A percentile compares a stretch with the other conserved stretches of the same genome.
phyloP scores from a whole-genome alignment of 2,797 vertebrate genomes.

The Chaunax sp. region DNA sequence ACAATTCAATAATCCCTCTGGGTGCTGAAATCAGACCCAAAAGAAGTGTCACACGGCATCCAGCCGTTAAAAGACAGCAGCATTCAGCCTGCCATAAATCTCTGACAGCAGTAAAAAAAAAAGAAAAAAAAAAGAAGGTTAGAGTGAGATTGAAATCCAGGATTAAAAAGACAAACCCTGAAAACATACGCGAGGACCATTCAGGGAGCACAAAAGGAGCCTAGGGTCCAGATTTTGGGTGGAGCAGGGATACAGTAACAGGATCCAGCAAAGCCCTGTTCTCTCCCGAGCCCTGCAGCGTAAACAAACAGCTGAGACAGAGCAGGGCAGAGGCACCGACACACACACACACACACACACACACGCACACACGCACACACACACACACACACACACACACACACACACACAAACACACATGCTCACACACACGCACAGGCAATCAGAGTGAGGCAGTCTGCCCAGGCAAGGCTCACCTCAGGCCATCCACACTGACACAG shows the following conservation, averaged over 20 bases:
- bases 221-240: slow-evolving; percentile 69
- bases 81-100: slow-evolving; percentile 83
- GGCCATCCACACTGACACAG: slow-evolving; percentile 69
- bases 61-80: slow-evolving; percentile 82
- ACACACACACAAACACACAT: slow-evolving; percentile 25
- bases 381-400: slow-evolving; percentile 44
- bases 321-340: slow-evolving; percentile 54
- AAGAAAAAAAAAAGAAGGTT: slow-evolving; percentile 85
- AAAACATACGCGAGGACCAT: slow-evolving; percentile 35
- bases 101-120: slow-evolving; percentile 85
- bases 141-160: slow-evolving; percentile 80
- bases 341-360: slow-evolving; percentile 38
- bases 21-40: slow-evolving; percentile 89
- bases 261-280: slow-evolving; percentile 73
- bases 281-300: slow-evolving; percentile 74
- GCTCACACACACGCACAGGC: slow-evolving; percentile 39
- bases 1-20: slow-evolving; percentile 87
- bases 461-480: slow-evolving; percentile 71
- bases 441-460: slow-evolving; percentile 69
- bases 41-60: slow-evolving; percentile 85
- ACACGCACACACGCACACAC: slow-evolving; percentile 34
- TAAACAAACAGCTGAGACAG: slow-evolving; percentile 81
- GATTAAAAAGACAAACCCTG: slow-evolving; percentile 69
- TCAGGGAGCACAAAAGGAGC: slow-evolving; percentile 69
- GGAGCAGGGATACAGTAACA: slow-evolving; percentile 77